phyloP scores from a whole-genome alignment of 2,888 invertebrate species.

The Drosophila pullipes region DNA sequence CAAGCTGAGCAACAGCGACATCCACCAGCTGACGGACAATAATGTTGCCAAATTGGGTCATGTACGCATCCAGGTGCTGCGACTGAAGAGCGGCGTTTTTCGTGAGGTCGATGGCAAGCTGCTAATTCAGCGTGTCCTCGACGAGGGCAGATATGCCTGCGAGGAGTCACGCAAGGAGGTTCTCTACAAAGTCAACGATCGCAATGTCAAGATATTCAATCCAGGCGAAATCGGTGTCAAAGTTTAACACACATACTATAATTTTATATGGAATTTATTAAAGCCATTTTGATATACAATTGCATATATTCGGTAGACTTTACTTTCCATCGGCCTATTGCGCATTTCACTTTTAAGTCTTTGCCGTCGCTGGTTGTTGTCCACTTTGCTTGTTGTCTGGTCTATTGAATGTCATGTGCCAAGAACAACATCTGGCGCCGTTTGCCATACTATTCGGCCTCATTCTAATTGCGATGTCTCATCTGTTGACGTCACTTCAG shows the following conservation, averaged over 20 bases:
- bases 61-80: constrained; percentile 88
- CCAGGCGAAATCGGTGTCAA: constrained; percentile 87
- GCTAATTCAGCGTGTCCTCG: constrained; percentile 79
- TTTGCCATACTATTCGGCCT: constrained; percentile 37
- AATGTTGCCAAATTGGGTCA: constrained; percentile 88
- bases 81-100: constrained; percentile 90
- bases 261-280: constrained; percentile 66
- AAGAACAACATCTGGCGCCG: constrained; percentile 37
- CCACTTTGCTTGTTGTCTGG: not conserved
- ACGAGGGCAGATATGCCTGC: constrained; percentile 72
- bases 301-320: constrained; percentile 11
- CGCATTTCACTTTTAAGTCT: constrained; percentile 3
- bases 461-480: constrained; percentile 51
- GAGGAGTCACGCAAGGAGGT: constrained; percentile 81
- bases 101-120: constrained; percentile 90
- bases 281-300: constrained; percentile 66
- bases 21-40: constrained; percentile 87
- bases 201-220: constrained; percentile 90
- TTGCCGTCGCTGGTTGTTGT: constrained; percentile 1
- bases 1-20: constrained; percentile 87
- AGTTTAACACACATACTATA: constrained; percentile 50
- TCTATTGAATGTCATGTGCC: constrained; percentile 39
- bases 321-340: not conserved
- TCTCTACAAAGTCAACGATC: constrained; percentile 90
- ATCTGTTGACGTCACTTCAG: constrained; percentile 64